These are phyloP conservation scores for Archips crataeganus DNA, from an alignment of 2,888 invertebrate species.

Conservation along the genomic window DNA sequence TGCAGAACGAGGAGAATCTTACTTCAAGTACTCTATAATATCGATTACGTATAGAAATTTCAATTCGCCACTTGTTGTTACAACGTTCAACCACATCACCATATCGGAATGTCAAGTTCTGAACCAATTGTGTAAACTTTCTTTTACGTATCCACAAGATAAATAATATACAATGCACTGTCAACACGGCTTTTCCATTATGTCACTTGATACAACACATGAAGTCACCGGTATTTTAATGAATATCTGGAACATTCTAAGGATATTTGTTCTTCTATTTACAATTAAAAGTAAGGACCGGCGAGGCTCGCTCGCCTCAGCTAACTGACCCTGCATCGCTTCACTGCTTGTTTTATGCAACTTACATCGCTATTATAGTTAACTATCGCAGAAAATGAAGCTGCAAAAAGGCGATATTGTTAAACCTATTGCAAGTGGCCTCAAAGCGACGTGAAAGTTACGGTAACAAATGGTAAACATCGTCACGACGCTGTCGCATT, in stretches of 20 bases:
- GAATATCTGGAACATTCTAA: not conserved
- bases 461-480: conserved; percentile 26
- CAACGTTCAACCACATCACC: conserved; percentile 44
- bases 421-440: conserved; percentile 31
- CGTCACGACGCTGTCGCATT: conserved; percentile 24
- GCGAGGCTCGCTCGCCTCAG: conserved; percentile 58
- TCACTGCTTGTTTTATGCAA: conserved; percentile 71
- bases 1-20: no score
- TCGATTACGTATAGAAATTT: not conserved
- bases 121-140: conserved; percentile 60
- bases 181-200: not conserved
- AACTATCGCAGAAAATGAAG: conserved; percentile 26
- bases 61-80: not conserved
- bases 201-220: not conserved
- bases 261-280: conserved; percentile 22
- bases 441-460: conserved; percentile 33
- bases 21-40: not conserved
- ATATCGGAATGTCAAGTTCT: conserved; percentile 51
- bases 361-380: conserved; percentile 57
- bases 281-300: conserved; percentile 55
- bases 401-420: conserved; percentile 19
- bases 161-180: conserved; percentile 17
- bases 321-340: conserved; percentile 62
- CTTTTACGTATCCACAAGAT: conserved; percentile 49
- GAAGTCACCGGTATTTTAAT: not conserved